Conservation (phyloP, 1,140 invertebrate species). For the Drosophila albomicans region DNA sequence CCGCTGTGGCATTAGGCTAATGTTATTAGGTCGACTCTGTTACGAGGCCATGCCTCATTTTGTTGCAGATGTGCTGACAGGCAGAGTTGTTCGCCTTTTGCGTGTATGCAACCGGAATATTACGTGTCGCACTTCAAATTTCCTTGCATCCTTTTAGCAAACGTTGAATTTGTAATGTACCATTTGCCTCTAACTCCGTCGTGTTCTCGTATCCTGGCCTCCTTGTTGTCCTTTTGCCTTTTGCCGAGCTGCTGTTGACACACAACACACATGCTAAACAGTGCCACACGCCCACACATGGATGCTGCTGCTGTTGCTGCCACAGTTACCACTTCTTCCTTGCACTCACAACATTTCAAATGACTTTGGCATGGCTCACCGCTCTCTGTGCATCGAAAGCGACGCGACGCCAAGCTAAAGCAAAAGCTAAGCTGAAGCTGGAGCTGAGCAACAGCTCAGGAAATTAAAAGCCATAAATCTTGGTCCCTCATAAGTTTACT, state of each 20-base stretch:
- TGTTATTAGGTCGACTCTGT: constrained; percentile 65
- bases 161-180: constrained; percentile 33
- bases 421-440: background rate
- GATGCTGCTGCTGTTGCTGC: constrained; percentile 6
- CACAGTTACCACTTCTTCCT: constrained; percentile 9
- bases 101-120: constrained; percentile 57
- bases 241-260: constrained; percentile 18
- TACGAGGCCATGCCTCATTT: constrained; percentile 66
- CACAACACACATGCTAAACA: constrained; percentile 44
- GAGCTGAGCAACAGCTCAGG: constrained; percentile 65
- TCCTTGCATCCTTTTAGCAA: constrained; percentile 57
- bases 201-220: background rate
- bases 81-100: constrained; percentile 26
- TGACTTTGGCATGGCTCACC: constrained; percentile 44
- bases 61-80: constrained; percentile 77
- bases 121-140: constrained; percentile 72
- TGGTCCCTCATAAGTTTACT: constrained; percentile 52
- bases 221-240: constrained; percentile 5
- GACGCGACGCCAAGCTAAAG: no score
- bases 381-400: constrained; percentile 18
- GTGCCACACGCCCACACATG: constrained; percentile 26
- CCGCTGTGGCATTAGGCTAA: constrained; percentile 52
- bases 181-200: background rate
- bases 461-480: constrained; percentile 82
- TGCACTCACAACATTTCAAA: constrained; percentile 17